Evolutionary conservation across 2,797 vertebrate species (phyloP).

Genomic region (Falco peregrinus): DNA sequence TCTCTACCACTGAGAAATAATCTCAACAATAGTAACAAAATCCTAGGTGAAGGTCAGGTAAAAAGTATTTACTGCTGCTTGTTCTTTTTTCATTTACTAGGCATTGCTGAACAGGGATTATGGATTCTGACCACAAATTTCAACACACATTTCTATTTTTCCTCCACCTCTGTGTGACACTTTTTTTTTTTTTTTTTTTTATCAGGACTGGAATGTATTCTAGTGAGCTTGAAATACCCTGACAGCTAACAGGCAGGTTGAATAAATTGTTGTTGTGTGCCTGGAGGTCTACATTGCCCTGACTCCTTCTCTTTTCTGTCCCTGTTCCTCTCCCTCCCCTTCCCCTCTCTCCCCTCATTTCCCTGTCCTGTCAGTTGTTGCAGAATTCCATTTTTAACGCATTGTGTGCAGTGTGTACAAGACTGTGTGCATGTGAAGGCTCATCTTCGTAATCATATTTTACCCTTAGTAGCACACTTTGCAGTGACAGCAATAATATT

Average conservation of each 20-base stretch:
- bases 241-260: conserved; percentile 28
- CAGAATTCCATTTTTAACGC: conserved; percentile 23
- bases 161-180: background rate
- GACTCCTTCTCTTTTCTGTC: background rate
- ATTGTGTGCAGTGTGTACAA: background rate
- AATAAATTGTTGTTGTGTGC: conserved; percentile 51
- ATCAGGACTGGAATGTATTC: conserved; percentile 26
- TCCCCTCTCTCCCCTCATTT: background rate
- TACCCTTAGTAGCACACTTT: background rate
- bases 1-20: background rate
- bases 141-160: background rate
- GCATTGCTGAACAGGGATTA: background rate
- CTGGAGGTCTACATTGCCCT: conserved; percentile 29
- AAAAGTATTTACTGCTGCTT: background rate
- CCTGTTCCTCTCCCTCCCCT: background rate
- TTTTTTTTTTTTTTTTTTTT: conserved; percentile 6
- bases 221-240: conserved; percentile 16
- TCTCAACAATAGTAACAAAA: background rate
- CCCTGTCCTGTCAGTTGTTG: background rate
- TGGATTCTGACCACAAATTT: conserved; percentile 28
- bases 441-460: background rate
- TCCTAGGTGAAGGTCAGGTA: background rate
- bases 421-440: background rate
- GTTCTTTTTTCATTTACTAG: background rate
- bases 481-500: background rate